phyloP scores from a whole-genome alignment of 2,888 invertebrate genomes.

The Aleiodes alternator region DNA sequence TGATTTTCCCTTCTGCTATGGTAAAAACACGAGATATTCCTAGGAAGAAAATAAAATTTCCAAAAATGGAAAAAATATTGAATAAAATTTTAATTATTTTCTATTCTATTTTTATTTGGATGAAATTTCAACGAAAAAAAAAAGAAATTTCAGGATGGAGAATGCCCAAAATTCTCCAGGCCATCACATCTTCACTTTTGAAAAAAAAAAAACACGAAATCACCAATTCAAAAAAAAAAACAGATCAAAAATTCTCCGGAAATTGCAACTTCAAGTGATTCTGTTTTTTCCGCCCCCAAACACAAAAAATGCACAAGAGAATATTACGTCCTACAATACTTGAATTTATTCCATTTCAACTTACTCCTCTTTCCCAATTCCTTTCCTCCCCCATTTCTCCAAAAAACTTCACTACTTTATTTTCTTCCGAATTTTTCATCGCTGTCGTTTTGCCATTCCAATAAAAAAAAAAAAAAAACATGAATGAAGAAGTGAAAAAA shows the following conservation, averaged over 20 bases:
- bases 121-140: too few species aligned
- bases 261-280: constrained; percentile 18
- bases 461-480: background rate
- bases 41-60: too few species aligned
- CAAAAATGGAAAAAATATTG: too few species aligned
- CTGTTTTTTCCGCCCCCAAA: background rate
- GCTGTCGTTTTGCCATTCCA: constrained; percentile 5
- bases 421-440: constrained; percentile 18
- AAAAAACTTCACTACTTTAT: background rate
- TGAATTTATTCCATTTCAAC: constrained; percentile 26
- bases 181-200: too few species aligned
- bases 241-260: background rate
- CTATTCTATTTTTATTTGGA: too few species aligned
- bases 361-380: background rate
- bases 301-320: background rate
- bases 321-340: constrained; percentile 14
- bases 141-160: too few species aligned
- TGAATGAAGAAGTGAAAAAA: constrained; percentile 13
- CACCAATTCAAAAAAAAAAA: background rate
- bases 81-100: too few species aligned
- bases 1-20: too few species aligned
- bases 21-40: too few species aligned
- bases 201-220: background rate
- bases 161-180: too few species aligned
- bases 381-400: background rate